Percentiles rank a stretch among this genome's conserved stretches.
Evolutionary conservation across 2,113 vertebrate genomes (phyloP).

Genomic region (Vulpes lagopus): DNA sequence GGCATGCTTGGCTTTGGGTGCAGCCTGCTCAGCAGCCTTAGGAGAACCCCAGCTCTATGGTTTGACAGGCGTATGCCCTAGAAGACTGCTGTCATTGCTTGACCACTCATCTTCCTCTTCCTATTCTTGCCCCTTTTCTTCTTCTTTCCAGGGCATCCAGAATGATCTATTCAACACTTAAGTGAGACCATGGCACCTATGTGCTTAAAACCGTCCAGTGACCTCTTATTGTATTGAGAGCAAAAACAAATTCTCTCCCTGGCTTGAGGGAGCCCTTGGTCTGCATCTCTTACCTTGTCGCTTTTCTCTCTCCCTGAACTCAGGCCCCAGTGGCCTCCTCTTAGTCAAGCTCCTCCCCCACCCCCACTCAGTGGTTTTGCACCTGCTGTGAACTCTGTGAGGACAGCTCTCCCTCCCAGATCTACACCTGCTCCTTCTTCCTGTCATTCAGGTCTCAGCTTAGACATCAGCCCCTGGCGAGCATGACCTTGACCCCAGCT

Average conservation of each 20-base stretch:
- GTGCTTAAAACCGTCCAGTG: background rate
- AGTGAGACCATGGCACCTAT: background rate
- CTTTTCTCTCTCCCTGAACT: background rate
- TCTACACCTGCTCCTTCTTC: background rate
- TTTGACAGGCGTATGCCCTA: background rate
- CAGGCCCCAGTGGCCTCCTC: background rate
- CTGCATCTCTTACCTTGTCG: background rate
- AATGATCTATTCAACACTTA: background rate
- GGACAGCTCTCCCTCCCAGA: accelerated
- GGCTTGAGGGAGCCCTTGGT: background rate
- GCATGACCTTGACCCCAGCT: background rate
- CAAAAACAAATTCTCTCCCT: background rate
- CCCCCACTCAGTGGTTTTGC: background rate
- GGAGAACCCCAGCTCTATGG: background rate
- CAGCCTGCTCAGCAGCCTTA: background rate
- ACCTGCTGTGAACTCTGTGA: background rate
- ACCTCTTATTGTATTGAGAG: background rate
- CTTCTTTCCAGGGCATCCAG: background rate
- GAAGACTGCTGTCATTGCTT: background rate
- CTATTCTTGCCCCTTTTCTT: background rate
- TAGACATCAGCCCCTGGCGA: background rate
- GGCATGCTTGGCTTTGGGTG: background rate
- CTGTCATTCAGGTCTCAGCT: background rate
- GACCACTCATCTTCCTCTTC: background rate
- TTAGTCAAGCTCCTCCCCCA: background rate